phyloP scores from a whole-genome alignment of 2,797 vertebrate species.

The Anguilla megastoma region DNA sequence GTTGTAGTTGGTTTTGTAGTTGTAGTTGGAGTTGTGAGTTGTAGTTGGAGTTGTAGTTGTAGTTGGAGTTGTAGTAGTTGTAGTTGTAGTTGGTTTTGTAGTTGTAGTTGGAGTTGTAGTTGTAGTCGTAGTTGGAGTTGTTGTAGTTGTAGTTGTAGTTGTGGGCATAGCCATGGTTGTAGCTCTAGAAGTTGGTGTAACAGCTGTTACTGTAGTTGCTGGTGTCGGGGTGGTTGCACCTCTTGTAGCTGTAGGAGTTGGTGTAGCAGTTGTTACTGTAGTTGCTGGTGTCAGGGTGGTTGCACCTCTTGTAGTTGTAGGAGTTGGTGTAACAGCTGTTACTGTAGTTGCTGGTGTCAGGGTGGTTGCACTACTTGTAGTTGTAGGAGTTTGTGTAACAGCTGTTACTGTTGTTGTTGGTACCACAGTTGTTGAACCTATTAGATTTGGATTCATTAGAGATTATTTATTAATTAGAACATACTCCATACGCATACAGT shows the following conservation, averaged over 20 bases:
- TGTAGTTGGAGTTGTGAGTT: background rate
- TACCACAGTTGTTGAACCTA: background rate
- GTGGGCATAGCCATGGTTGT: background rate
- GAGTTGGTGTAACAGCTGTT: background rate
- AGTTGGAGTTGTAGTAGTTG: background rate
- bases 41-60: background rate
- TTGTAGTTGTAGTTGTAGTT: background rate
- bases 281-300: background rate
- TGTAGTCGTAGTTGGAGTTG: background rate
- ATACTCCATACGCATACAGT: background rate
- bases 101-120: background rate
- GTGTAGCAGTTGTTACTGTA: background rate
- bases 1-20: background rate
- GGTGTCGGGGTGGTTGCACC: background rate
- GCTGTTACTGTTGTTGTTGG: background rate
- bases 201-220: background rate
- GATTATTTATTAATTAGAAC: background rate
- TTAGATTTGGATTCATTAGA: background rate
- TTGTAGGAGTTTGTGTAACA: background rate
- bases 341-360: background rate
- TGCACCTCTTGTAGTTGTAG: background rate
- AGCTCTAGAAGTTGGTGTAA: background rate
- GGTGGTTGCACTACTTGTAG: background rate
- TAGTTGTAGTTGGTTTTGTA: background rate
- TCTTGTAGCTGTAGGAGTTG: background rate